phyloP scores from a whole-genome alignment of 2,888 invertebrate species.

The Hoplodrina ambigua region DNA sequence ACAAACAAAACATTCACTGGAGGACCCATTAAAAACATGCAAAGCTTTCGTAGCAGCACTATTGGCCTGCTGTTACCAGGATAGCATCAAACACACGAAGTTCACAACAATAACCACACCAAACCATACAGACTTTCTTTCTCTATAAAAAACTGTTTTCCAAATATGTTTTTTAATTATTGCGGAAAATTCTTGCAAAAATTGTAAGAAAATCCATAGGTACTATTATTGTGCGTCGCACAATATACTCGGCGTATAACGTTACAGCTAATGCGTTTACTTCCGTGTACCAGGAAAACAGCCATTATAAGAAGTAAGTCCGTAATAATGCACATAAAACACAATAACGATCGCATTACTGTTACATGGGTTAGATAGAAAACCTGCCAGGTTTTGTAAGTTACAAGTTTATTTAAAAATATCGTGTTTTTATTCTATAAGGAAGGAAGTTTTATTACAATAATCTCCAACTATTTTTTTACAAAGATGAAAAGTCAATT shows the following conservation, averaged over 20 bases:
- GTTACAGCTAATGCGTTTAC: constrained; percentile 56
- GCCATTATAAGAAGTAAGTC: constrained; percentile 49
- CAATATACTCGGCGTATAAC: constrained; percentile 40
- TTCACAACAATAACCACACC: constrained; percentile 38
- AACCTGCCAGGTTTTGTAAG: constrained; percentile 38
- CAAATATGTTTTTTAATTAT: constrained; percentile 8
- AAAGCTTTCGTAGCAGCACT: constrained; percentile 51
- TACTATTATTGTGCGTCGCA: constrained; percentile 14
- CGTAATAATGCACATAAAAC: constrained; percentile 51
- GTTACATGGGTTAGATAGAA: constrained; percentile 45
- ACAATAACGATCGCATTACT: constrained; percentile 55
- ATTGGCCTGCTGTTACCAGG: constrained; percentile 42
- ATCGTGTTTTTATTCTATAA: neutral
- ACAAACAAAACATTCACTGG: constrained; percentile 2
- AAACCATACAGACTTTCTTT: constrained; percentile 7
- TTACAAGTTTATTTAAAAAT: constrained; percentile 14
- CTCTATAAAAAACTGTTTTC: constrained; percentile 45
- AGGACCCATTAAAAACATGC: constrained; percentile 48
- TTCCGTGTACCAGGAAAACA: constrained; percentile 57
- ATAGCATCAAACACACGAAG: constrained; percentile 37
- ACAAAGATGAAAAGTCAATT: neutral
- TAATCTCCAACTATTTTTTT: neutral
- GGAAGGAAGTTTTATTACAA: neutral
- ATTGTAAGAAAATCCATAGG: constrained; percentile 3
- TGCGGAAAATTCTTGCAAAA: constrained; percentile 18